Evolutionary conservation across 2,113 vertebrate genomes (phyloP).

Genomic region (Ranitomeya imitator): DNA sequence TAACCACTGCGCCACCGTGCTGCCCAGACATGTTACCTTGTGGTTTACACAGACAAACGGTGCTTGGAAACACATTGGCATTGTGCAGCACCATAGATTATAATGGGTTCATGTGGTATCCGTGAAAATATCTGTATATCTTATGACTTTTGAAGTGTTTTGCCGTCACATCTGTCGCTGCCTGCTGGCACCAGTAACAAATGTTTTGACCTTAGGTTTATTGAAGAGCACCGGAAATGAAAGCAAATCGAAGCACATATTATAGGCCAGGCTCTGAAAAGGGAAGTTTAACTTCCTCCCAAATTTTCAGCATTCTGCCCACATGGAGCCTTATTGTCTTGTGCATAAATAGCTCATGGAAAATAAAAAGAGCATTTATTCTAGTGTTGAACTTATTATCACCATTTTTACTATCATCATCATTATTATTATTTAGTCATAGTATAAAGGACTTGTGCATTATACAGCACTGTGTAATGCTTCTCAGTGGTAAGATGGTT

Average conservation of each 20-base stretch:
- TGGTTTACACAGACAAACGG: too few relatives aligned
- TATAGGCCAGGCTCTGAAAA: neutral
- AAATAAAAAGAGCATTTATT: neutral
- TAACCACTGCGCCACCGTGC: too few relatives aligned
- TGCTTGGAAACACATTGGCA: too few relatives aligned
- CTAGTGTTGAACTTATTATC: neutral
- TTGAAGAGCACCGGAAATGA: neutral
- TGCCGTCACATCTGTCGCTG: neutral
- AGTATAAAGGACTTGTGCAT: too few relatives aligned
- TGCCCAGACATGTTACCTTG: too few relatives aligned
- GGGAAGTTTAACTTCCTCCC: constrained; percentile 27
- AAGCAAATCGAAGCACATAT: constrained; percentile 25
- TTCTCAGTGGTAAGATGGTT: too few relatives aligned
- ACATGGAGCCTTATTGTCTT: constrained; percentile 30
- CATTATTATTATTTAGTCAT: neutral
- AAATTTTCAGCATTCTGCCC: neutral
- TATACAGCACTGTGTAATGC: too few relatives aligned
- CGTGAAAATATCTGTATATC: neutral
- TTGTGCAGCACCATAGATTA: too few relatives aligned
- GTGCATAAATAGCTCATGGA: neutral
- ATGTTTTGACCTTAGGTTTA: constrained; percentile 6
- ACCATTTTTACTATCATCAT: neutral
- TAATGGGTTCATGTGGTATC: too few relatives aligned
- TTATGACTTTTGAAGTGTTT: neutral
- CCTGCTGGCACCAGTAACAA: neutral